Conservation (phyloP, 2,797 vertebrate species). For the Benthosema pterotum region DNA sequence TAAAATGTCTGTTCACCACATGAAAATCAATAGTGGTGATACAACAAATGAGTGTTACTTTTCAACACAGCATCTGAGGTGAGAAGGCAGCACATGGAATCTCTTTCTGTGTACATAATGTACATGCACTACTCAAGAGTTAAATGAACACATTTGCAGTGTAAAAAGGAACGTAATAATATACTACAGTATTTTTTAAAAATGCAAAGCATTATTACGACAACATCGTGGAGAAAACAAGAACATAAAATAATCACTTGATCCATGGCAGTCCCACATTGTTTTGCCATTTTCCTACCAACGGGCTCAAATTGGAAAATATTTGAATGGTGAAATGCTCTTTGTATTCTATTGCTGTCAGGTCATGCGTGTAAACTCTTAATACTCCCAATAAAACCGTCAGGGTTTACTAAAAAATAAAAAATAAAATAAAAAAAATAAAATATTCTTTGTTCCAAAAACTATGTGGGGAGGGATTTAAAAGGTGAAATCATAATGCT, state of each 20-base stretch:
- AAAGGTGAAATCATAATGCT: constrained; percentile 72
- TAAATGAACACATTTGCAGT: no score
- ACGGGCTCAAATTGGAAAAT: constrained; percentile 16
- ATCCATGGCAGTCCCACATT: constrained; percentile 18
- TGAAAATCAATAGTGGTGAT: constrained; percentile 20
- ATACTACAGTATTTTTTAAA: constrained; percentile 17
- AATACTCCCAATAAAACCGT: constrained; percentile 66
- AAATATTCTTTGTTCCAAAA: constrained; percentile 76
- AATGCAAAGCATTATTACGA: constrained; percentile 22
- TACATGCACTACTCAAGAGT: background rate
- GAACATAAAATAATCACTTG: constrained; percentile 34
- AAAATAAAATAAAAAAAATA: constrained; percentile 57
- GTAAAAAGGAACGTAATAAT: background rate
- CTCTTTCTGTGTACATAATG: constrained; percentile 18
- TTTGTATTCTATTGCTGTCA: constrained; percentile 72
- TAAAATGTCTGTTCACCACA: background rate
- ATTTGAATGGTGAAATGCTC: constrained; percentile 47
- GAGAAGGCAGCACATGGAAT: constrained; percentile 17
- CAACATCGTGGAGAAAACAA: constrained; percentile 34
- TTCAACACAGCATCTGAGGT: constrained; percentile 18
- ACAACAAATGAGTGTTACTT: constrained; percentile 9
- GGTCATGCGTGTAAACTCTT: constrained; percentile 73
- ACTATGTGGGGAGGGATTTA: constrained; percentile 64
- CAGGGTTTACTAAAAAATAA: constrained; percentile 63
- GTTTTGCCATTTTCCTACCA: constrained; percentile 5